phyloP scores from a whole-genome alignment of 2,888 invertebrate genomes.

The Hymenopus coronatus region DNA sequence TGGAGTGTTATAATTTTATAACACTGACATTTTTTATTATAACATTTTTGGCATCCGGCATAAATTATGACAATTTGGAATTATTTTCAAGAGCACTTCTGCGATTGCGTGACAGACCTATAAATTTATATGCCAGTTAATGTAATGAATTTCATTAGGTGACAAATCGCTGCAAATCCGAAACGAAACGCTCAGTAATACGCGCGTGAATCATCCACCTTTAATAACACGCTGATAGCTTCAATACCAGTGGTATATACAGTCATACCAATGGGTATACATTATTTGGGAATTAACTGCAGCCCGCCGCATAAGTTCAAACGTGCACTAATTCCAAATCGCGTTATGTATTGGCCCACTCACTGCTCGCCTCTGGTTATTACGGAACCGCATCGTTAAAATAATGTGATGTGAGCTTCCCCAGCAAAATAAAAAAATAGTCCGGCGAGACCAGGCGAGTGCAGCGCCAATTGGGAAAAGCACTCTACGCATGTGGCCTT shows the following conservation, averaged over 20 bases:
- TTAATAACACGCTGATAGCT: neutral
- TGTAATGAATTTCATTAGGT: neutral
- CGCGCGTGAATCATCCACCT: neutral
- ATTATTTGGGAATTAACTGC: neutral
- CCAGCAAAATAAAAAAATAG: neutral
- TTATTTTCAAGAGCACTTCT: neutral
- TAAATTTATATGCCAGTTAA: neutral
- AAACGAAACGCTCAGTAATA: neutral
- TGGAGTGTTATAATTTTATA: too few relatives aligned
- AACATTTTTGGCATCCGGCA: neutral
- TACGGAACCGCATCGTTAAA: neutral
- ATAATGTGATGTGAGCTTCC: neutral
- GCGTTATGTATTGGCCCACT: neutral
- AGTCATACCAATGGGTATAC: neutral
- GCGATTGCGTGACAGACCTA: neutral
- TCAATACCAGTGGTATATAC: neutral
- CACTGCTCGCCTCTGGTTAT: neutral
- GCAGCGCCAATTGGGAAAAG: neutral
- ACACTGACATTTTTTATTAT: too few relatives aligned
- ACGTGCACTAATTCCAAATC: neutral
- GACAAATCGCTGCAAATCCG: neutral
- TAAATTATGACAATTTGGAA: neutral
- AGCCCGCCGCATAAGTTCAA: neutral
- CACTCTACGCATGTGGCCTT: neutral
- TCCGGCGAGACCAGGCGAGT: neutral